Conservation (phyloP, 1,140 invertebrate species). For the Aphaenogaster floridana region DNA sequence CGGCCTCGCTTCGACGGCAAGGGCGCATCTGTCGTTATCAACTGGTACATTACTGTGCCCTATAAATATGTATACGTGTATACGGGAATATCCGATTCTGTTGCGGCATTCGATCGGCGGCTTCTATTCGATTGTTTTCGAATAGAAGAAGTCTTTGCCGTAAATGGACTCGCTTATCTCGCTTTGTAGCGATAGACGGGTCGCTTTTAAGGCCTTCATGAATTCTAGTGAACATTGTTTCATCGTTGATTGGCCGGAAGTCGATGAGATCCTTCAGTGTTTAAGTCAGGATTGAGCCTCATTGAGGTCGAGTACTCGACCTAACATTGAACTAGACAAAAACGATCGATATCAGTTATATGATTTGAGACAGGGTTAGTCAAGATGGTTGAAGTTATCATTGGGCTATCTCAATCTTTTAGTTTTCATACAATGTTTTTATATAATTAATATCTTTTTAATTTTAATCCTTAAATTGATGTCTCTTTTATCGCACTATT, state of each 20-base stretch:
- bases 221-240: conserved; percentile 51
- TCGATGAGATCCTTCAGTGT: conserved; percentile 52
- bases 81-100: conserved; percentile 13
- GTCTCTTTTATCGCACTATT: not conserved
- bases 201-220: conserved; percentile 25
- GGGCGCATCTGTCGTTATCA: conserved; percentile 49
- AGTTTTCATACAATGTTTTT: not conserved
- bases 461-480: not conserved
- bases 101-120: not conserved
- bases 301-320: conserved; percentile 69
- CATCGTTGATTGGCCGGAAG: conserved; percentile 63
- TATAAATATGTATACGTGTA: conserved; percentile 45
- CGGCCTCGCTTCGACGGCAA: not conserved
- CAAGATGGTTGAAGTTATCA: not conserved
- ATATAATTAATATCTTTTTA: not conserved
- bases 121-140: not conserved
- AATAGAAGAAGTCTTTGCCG: conserved; percentile 1
- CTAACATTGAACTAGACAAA: conserved; percentile 71
- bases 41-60: conserved; percentile 16
- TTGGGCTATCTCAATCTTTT: not conserved
- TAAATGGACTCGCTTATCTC: conserved; percentile 11
- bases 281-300: conserved; percentile 69
- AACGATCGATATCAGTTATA: conserved; percentile 44
- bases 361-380: not conserved
- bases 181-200: not conserved